Base-by-base conservation (phyloP, 2,888 invertebrate species). In the Cephonodes hylas region DNA sequence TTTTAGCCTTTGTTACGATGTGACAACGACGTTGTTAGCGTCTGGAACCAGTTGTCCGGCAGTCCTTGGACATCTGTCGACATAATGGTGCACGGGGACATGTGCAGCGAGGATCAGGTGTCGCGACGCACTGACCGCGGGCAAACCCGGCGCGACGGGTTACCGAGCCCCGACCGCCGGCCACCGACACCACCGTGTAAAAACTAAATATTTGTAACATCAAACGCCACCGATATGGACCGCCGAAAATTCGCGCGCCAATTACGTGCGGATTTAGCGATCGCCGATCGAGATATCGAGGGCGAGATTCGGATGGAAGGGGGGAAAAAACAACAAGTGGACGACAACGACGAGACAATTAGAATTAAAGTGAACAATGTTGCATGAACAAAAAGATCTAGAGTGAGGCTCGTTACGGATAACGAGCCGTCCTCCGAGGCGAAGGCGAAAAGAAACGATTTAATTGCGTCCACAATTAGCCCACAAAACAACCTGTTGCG, bases 61-160 rank as follows among this genome's bases (percentile, higher is more conserved):
- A 76, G 80, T 74, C 81, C 78, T 81, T 79, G 80, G 80, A 82
- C 84, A 87, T 85, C 82, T 85, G 86, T 81, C 83, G 71, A 73
- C 77, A 78, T 74, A 80, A 74, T 74, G 71, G 70, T 67, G 71
- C 69, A 67, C 71, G 76, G 68, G 73, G 75, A 79, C 88, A 86
- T 88, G 84, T 86, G 88, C 79, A 80, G 73, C 71, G 70, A 71
- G 83, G 88, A 89, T 91, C 91, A 91, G 91, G 89, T 91, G 91
- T 91, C 91, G 81, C 78, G 85, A 86, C 88, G 85, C 81, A 82
- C 83, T 86, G 88, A 85, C 90, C 88, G 89, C 82, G 85, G 85
- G 69, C 86, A 84, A 85, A 82, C 83, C 81, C 75, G 74, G 74
- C 78, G 72, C 73, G 83, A 90, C 89, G 80, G 80, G 89, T 89